These are phyloP conservation scores for Hecatera dysodea DNA, from an alignment of 2,888 invertebrate genomes.

Conservation along the genomic window DNA sequence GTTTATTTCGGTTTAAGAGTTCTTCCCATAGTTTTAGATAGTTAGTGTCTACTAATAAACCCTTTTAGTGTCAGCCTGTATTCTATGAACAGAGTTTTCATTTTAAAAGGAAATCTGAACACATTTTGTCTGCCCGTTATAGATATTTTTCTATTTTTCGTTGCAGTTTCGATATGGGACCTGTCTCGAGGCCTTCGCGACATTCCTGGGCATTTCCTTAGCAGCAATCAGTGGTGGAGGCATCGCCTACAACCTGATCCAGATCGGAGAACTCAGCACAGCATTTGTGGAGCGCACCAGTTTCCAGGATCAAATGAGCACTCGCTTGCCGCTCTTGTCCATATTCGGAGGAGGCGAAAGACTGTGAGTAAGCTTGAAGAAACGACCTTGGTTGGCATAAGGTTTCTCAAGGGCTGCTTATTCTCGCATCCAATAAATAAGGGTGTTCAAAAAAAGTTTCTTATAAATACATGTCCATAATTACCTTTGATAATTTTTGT, in stretches of 20 bases:
- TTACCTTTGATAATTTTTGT: no score
- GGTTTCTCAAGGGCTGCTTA: not conserved
- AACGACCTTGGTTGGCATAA: not conserved
- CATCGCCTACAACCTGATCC: constrained; percentile 89
- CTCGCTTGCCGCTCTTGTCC: constrained; percentile 75
- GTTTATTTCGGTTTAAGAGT: no score
- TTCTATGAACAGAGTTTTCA: no score
- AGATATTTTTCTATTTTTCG: not conserved
- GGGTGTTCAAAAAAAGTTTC: no score
- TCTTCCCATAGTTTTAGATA: no score
- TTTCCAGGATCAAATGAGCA: constrained; percentile 72
- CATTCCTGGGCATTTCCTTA: constrained; percentile 74
- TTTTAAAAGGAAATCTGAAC: not conserved
- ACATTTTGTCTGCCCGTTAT: not conserved
- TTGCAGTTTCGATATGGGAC: constrained; percentile 82
- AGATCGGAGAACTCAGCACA: constrained; percentile 92
- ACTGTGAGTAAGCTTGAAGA: constrained; percentile 75
- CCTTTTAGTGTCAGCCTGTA: no score
- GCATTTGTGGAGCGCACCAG: constrained; percentile 89
- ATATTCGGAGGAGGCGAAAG: constrained; percentile 81
- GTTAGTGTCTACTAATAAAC: no score
- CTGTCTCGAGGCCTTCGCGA: constrained; percentile 76
- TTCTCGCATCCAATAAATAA: not conserved
- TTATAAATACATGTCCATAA: no score
- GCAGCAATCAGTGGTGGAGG: constrained; percentile 83